Conservation (phyloP, 2,888 invertebrate genomes). For the Papilio protenor region DNA sequence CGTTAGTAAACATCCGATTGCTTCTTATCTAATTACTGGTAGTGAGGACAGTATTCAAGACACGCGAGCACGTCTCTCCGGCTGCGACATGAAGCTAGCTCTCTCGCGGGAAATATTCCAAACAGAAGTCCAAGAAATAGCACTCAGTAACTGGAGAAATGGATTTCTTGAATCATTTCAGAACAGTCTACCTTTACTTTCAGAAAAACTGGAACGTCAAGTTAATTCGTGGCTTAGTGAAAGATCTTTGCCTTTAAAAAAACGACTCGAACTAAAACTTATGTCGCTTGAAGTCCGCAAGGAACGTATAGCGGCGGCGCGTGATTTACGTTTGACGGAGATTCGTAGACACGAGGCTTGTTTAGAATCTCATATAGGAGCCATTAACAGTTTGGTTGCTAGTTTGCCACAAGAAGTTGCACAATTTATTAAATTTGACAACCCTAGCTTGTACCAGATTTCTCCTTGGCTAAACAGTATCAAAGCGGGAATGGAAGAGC, state of each 20-base stretch:
- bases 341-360: constrained; percentile 64
- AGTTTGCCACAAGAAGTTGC: constrained; percentile 59
- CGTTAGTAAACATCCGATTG: constrained; percentile 65
- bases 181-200: constrained; percentile 59
- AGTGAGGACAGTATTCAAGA: constrained; percentile 43
- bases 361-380: constrained; percentile 66
- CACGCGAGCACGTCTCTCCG: constrained; percentile 46
- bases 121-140: constrained; percentile 65
- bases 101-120: constrained; percentile 63
- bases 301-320: constrained; percentile 66
- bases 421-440: constrained; percentile 58
- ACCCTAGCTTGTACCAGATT: constrained; percentile 66
- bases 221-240: constrained; percentile 68
- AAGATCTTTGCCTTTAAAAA: constrained; percentile 58
- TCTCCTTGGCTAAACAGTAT: constrained; percentile 60
- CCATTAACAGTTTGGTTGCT: constrained; percentile 61
- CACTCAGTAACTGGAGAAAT: constrained; percentile 69
- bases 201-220: constrained; percentile 63
- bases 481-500: constrained; percentile 55
- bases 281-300: constrained; percentile 66
- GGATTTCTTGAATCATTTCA: constrained; percentile 73
- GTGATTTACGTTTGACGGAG: constrained; percentile 62
- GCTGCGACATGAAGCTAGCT: constrained; percentile 43
- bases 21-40: constrained; percentile 31
- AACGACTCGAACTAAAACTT: constrained; percentile 68